Evolutionary conservation across 1,140 invertebrate genomes (phyloP).

Genomic region (Linepithema humile): DNA sequence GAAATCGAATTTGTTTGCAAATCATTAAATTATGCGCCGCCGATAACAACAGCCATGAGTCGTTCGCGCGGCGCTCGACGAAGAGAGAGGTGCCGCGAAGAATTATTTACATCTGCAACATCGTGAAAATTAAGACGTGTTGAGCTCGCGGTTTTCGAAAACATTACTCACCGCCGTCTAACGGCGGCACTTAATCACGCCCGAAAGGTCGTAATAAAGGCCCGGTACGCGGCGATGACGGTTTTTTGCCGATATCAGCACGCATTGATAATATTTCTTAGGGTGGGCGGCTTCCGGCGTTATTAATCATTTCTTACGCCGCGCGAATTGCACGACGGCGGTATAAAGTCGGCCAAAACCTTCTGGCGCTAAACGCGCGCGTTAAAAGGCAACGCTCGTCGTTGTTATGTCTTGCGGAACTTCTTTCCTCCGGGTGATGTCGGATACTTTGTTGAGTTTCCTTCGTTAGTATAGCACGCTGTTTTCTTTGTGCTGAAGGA

Average conservation of each 20-base stretch:
- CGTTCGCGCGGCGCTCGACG: neutral
- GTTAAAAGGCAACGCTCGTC: constrained; percentile 46
- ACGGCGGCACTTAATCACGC: constrained; percentile 34
- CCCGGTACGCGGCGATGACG: neutral
- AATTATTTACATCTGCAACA: constrained; percentile 9
- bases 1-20: constrained; percentile 41
- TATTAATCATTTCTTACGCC: constrained; percentile 45
- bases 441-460: constrained; percentile 47
- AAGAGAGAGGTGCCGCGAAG: neutral
- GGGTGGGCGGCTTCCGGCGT: neutral
- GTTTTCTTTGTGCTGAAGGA: constrained; percentile 55
- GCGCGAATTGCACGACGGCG: constrained; percentile 19
- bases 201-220: constrained; percentile 13
- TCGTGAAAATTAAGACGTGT: neutral
- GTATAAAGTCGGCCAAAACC: constrained; percentile 25
- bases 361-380: constrained; percentile 31
- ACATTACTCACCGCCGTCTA: constrained; percentile 1
- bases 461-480: constrained; percentile 51
- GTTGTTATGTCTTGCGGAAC: constrained; percentile 37
- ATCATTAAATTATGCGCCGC: constrained; percentile 33
- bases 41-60: constrained; percentile 19
- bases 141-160: neutral
- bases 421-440: constrained; percentile 40
- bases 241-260: constrained; percentile 17
- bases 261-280: constrained; percentile 41